Conservation (phyloP, 92 coral and sea anemone species). For the Zoanthus sociatus region DNA sequence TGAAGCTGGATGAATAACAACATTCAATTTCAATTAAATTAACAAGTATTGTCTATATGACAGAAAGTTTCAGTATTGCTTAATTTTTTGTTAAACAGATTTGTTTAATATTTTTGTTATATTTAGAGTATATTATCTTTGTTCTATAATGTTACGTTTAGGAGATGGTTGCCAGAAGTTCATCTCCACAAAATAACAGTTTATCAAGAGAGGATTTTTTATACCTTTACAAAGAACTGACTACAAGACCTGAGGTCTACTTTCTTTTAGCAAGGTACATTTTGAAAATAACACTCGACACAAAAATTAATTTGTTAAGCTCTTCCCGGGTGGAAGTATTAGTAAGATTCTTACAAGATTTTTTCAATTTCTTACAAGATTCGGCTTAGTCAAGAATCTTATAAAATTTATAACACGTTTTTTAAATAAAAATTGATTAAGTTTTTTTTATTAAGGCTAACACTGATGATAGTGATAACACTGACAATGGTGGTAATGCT, state of each 20-base stretch:
- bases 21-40: no score
- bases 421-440: constrained; percentile 38
- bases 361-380: no score
- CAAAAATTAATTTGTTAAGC: no score
- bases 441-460: no score
- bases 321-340: no score
- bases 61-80: no score
- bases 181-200: constrained; percentile 90
- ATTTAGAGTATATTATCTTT: neutral
- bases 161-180: constrained; percentile 92
- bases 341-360: no score
- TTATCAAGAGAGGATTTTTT: constrained; percentile 93
- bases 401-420: no score
- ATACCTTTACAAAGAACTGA: constrained; percentile 94
- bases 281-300: neutral
- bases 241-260: constrained; percentile 97
- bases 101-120: neutral
- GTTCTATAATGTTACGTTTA: constrained; percentile 7
- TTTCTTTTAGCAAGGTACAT: constrained; percentile 95
- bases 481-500: neutral
- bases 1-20: no score
- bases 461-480: no score
- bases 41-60: no score
- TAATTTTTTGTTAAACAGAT: neutral
- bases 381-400: no score